These are phyloP conservation scores for Pleuronectes platessa DNA, from an alignment of 2,113 vertebrate genomes.

Conservation along the genomic window DNA sequence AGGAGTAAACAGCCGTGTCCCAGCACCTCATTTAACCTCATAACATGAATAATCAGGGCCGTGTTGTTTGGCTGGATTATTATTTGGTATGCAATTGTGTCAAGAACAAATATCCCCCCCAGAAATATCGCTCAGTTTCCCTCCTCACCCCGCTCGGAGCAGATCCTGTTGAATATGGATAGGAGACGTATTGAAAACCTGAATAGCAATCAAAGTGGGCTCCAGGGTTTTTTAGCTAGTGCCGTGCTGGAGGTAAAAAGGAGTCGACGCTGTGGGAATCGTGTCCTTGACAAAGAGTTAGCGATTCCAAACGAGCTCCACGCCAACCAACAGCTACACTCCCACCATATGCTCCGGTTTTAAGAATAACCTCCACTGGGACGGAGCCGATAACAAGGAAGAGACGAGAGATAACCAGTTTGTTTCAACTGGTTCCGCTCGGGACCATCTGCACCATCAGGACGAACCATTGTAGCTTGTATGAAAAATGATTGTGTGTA, in stretches of 20 bases:
- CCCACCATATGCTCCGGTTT: conserved; percentile 63
- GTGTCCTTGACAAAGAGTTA: conserved; percentile 44
- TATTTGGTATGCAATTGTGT: conserved; percentile 63
- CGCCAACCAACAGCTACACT: conserved; percentile 35
- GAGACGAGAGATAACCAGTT: background rate
- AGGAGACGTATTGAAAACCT: conserved; percentile 20
- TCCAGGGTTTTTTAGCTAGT: background rate
- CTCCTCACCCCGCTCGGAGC: conserved; percentile 34
- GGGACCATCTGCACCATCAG: conserved; percentile 26
- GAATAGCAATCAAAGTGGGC: conserved; percentile 25
- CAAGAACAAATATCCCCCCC: conserved; percentile 54
- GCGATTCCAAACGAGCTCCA: conserved; percentile 33
- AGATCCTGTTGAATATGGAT: conserved; percentile 55
- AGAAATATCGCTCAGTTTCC: conserved; percentile 45
- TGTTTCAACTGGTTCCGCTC: conserved; percentile 21
- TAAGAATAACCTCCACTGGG: conserved; percentile 49
- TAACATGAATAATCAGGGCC: conserved; percentile 46
- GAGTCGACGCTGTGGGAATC: conserved; percentile 25
- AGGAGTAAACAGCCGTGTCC: conserved; percentile 26
- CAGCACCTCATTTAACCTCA: conserved; percentile 52
- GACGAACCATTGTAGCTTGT: background rate
- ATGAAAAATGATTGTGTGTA: background rate
- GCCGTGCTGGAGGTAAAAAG: conserved; percentile 1
- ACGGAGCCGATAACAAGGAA: conserved; percentile 28
- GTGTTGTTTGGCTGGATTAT: conserved; percentile 45